These are phyloP conservation scores for Cassiopea xamachana DNA, from an alignment of 30 jellyfish, hydroid and myxozoan genomes.

Conservation along the genomic window DNA sequence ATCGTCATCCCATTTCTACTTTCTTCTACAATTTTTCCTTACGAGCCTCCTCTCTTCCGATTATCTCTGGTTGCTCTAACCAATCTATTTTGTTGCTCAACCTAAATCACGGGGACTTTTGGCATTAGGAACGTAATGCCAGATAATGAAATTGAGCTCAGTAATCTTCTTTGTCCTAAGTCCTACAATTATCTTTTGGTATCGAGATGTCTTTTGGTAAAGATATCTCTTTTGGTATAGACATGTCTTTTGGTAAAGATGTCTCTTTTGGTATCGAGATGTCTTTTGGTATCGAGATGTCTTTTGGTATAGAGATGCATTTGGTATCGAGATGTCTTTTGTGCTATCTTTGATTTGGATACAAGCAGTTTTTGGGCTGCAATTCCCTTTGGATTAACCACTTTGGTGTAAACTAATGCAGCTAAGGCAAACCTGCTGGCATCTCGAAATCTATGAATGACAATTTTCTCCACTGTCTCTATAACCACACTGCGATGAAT, in stretches of 20 bases:
- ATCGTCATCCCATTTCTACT: neutral
- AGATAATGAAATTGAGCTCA: too few relatives aligned
- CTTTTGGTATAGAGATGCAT: neutral
- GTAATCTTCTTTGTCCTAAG: too few relatives aligned
- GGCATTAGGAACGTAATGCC: too few relatives aligned
- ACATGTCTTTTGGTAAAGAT: slow-evolving; percentile 6
- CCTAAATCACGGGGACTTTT: too few relatives aligned
- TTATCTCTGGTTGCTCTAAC: neutral
- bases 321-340: neutral
- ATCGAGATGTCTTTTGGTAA: neutral
- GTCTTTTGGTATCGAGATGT: neutral
- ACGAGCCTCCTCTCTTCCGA: neutral
- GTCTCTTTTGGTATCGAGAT: neutral
- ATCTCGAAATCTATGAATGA: slow-evolving; percentile 46
- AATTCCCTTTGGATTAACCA: neutral
- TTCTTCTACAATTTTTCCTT: neutral
- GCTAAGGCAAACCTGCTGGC: slow-evolving; percentile 55
- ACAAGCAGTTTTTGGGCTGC: slow-evolving; percentile 34
- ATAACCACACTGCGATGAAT: slow-evolving; percentile 20
- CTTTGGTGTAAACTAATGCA: slow-evolving; percentile 41
- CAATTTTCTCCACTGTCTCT: slow-evolving; percentile 7
- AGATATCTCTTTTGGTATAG: too few relatives aligned
- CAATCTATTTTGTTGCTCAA: too few relatives aligned
- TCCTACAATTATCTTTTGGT: neutral
- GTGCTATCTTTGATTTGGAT: slow-evolving; percentile 58